Evolutionary conservation across 2,113 vertebrate species (phyloP), one percentile per base, ranked within the genome.

Genomic region (Dryoscopus gambensis): DNA sequence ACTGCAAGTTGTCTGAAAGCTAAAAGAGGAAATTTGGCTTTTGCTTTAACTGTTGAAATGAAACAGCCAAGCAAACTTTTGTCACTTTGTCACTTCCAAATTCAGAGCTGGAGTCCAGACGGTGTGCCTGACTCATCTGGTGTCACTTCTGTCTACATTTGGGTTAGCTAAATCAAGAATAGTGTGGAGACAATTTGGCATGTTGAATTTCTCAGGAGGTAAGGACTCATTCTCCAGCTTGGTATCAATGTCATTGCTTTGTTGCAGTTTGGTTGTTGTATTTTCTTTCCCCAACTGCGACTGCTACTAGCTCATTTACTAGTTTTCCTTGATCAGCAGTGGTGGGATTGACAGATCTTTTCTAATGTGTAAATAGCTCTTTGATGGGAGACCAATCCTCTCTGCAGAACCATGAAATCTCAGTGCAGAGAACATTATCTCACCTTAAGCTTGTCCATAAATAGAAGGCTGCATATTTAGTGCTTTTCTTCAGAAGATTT

Each of bases 51-150:
- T 68, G 81, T 84, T 93, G 78, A 82, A 94, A 47, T 69, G 87
- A 95, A 86, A 82, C 39, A 89, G 73, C 30, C 77, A 82, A 91
- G 78, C n/a, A 91, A 94, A 96, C 78, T 92, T 95, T 68, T 22
- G 9, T 76, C 69, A 87, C 70, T 93, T 91, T 96, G 40, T 87
- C 74, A 62, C n/a, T 93, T 94, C 82, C 81, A 84, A 79, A 96
- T 93, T 91, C 49, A 62, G 74, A 91, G 28, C 87, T 56, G 68
- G 74, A 85, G 63, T 76, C 84, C 94, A 95, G 94, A 96, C 28
- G 44, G 87, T 57, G 23, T 90, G 87, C 80, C 84, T 96, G 95
- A 95, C 94, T 97, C 94, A 96, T 95, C 50, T 91, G 67, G 67
- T 95, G 74, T 83, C 81, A 65, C 33, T 96, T 91, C 74, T 95